These are phyloP conservation scores for Lasiurus cinereus DNA, from an alignment of 2,113 vertebrate genomes.

Conservation along the genomic window DNA sequence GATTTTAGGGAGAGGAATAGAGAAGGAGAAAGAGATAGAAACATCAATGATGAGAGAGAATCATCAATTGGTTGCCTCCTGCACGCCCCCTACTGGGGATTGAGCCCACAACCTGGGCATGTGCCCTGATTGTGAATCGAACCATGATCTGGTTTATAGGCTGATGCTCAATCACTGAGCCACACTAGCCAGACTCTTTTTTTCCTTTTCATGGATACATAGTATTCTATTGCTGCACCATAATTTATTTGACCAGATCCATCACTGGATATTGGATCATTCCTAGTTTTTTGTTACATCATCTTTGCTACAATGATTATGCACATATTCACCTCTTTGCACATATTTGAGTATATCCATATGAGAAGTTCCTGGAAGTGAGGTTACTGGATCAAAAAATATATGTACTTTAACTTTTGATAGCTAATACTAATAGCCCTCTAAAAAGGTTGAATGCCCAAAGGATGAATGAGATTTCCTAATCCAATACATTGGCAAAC, in stretches of 20 bases:
- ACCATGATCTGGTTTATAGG: too few relatives aligned
- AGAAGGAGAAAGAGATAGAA: too few relatives aligned
- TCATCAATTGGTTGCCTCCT: too few relatives aligned
- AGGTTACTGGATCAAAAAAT: constrained; percentile 19
- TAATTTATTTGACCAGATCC: neutral
- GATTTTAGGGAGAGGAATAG: too few relatives aligned
- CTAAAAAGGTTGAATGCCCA: neutral
- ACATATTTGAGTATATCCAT: neutral
- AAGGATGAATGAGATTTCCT: neutral
- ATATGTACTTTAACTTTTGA: neutral
- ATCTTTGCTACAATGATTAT: constrained; percentile 49
- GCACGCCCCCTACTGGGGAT: too few relatives aligned
- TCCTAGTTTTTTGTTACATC: constrained; percentile 19
- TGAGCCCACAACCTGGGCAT: too few relatives aligned
- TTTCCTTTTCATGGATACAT: constrained; percentile 4
- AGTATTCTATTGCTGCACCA: neutral
- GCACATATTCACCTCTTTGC: constrained; percentile 14
- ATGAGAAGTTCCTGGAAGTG: neutral
- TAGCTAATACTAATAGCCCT: neutral
- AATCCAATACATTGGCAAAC: neutral
- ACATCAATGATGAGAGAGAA: too few relatives aligned
- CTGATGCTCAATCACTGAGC: too few relatives aligned
- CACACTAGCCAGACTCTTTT: neutral
- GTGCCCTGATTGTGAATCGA: too few relatives aligned
- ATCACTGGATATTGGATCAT: neutral